These are phyloP conservation scores for Datnioides undecimradiatus DNA, from an alignment of 2,113 vertebrate species.

Conservation along the genomic window DNA sequence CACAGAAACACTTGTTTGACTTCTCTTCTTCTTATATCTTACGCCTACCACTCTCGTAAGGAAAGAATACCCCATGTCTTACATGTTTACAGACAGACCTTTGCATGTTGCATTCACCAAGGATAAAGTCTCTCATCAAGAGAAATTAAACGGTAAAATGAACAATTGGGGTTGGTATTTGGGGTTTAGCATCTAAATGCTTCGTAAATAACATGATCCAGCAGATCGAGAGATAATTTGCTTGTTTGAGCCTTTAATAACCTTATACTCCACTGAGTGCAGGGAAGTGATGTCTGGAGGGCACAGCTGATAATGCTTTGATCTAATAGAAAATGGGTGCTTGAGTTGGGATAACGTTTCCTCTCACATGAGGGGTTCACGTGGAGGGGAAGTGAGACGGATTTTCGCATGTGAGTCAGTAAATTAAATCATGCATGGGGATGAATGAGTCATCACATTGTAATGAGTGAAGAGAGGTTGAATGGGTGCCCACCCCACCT, in stretches of 20 bases:
- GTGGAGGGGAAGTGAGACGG: conserved; percentile 52
- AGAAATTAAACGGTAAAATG: background rate
- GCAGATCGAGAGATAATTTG: conserved; percentile 2
- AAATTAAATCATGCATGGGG: conserved; percentile 63
- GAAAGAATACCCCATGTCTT: background rate
- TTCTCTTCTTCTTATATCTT: background rate
- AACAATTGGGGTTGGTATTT: background rate
- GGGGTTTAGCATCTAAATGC: background rate
- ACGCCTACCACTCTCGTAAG: background rate
- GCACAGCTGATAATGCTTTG: conserved; percentile 52
- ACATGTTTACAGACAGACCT: background rate
- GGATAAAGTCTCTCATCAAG: background rate
- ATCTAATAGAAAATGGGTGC: conserved; percentile 62
- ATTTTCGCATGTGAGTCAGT: conserved; percentile 53
- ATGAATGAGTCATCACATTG: conserved; percentile 79
- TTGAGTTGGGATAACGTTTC: conserved; percentile 56
- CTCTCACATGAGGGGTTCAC: conserved; percentile 54
- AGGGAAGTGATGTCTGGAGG: conserved; percentile 36
- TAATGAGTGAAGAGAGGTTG: conserved; percentile 73
- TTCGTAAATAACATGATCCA: background rate
- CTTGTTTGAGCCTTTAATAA: conserved; percentile 34
- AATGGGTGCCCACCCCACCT: conserved; percentile 72
- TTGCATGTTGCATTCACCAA: background rate
- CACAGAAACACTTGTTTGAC: background rate
- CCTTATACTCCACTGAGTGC: conserved; percentile 12